Percentiles rank a stretch among this genome's conserved stretches.
phyloP scores from a whole-genome alignment of 2,888 invertebrate species.

The Lycocerus yunnanus region DNA sequence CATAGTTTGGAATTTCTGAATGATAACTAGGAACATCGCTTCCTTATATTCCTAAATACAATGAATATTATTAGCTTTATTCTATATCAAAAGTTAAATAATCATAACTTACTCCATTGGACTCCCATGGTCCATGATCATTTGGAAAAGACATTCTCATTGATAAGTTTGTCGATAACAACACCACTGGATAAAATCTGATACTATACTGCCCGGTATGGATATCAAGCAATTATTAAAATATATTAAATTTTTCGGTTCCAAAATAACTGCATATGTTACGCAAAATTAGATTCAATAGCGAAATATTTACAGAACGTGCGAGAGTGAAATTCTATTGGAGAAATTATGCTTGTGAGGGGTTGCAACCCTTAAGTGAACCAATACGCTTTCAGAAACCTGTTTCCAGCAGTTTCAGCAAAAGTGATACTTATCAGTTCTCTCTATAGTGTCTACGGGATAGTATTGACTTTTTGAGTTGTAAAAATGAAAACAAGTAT shows the following conservation, averaged over 20 bases:
- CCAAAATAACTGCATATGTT: background rate
- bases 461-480: background rate
- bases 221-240: background rate
- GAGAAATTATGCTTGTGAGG: background rate
- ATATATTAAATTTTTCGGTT: background rate
- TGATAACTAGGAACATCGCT: slow-evolving; percentile 49
- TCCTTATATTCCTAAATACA: slow-evolving; percentile 33
- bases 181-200: background rate
- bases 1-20: slow-evolving; percentile 53
- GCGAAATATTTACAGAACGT: background rate
- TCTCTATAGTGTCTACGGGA: background rate
- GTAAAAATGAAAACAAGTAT: background rate
- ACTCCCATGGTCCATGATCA: slow-evolving; percentile 54
- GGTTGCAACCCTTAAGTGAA: background rate
- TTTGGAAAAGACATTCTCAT: slow-evolving; percentile 56
- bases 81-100: background rate
- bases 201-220: background rate
- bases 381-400: background rate
- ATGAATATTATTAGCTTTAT: background rate
- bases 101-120: slow-evolving; percentile 46
- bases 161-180: slow-evolving; percentile 15
- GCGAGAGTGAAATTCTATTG: background rate
- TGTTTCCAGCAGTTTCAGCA: background rate
- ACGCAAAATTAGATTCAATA: background rate
- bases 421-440: background rate